Evolutionary conservation across 2,113 vertebrate genomes (phyloP).

Genomic region (Callipepla squamata): DNA sequence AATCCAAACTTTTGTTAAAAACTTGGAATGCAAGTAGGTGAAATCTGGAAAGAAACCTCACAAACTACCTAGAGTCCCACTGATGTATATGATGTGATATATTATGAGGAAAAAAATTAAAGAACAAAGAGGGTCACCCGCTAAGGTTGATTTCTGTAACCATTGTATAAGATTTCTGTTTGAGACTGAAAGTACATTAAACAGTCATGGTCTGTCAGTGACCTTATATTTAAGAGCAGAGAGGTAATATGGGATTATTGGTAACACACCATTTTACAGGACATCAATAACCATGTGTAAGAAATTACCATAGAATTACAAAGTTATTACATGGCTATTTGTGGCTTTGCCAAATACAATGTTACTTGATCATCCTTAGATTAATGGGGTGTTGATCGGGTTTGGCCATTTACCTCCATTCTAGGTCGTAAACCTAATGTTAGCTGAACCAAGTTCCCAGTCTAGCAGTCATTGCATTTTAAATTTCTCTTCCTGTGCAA

Average conservation of each 20-base stretch:
- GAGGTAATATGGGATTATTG: conserved; percentile 64
- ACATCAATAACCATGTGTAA: conserved; percentile 70
- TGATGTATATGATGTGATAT: neutral
- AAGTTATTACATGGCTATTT: conserved; percentile 66
- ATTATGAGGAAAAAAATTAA: neutral
- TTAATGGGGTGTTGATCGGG: conserved; percentile 69
- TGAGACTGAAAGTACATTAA: conserved; percentile 54
- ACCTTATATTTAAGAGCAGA: conserved; percentile 72
- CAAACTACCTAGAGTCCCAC: neutral
- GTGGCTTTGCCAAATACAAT: conserved; percentile 67
- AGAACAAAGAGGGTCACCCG: neutral
- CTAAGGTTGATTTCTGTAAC: conserved; percentile 21
- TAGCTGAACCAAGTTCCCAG: conserved; percentile 37
- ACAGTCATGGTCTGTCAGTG: conserved; percentile 64
- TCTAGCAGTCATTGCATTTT: neutral
- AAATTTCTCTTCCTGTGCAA: conserved; percentile 7
- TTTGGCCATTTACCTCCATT: conserved; percentile 62
- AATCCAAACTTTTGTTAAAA: neutral
- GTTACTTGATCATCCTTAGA: conserved; percentile 70
- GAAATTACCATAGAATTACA: conserved; percentile 71
- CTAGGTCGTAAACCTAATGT: conserved; percentile 51
- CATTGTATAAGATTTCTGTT: conserved; percentile 51
- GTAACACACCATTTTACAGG: conserved; percentile 66
- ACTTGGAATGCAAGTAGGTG: neutral
- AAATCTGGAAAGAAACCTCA: neutral